Percentiles rank a stretch among this genome's conserved stretches.
phyloP scores from a whole-genome alignment of 2,113 vertebrate genomes.

The Apodemus speciosus region DNA sequence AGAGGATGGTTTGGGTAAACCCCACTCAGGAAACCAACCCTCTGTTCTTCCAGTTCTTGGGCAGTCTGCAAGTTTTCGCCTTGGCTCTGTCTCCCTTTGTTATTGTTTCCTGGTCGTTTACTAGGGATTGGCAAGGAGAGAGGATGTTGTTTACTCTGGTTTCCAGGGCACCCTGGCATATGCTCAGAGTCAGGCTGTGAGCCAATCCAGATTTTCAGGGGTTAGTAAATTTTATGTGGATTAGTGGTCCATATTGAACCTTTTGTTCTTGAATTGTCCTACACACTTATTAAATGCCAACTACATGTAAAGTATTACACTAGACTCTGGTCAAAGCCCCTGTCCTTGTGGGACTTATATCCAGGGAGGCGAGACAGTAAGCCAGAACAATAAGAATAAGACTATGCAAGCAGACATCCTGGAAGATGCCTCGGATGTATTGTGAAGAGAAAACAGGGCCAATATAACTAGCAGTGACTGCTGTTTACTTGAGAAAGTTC shows the following conservation, averaged over 20 bases:
- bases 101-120: conserved; percentile 34
- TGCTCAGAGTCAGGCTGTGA: conserved; percentile 15
- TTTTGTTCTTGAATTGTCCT: conserved; percentile 50
- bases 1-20: conserved; percentile 25
- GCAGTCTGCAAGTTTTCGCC: neutral
- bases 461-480: neutral
- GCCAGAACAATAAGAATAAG: neutral
- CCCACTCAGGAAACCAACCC: neutral
- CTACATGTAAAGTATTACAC: conserved; percentile 23
- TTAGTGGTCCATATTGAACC: conserved; percentile 54
- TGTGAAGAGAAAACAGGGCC: neutral
- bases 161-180: conserved; percentile 40
- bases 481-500: conserved; percentile 7
- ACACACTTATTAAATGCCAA: conserved; percentile 19
- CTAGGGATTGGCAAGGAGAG: neutral
- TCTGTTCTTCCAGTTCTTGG: neutral
- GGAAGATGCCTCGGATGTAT: conserved; percentile 22
- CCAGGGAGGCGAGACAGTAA: neutral
- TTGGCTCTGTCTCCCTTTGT: conserved; percentile 23
- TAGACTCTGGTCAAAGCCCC: neutral
- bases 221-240: conserved; percentile 64
- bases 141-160: conserved; percentile 24
- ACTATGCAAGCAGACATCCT: neutral
- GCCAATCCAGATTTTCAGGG: conserved; percentile 28
- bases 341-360: neutral